Base-by-base conservation (phyloP, 2,797 vertebrate genomes). In the Cirrhinus mrigala region DNA sequence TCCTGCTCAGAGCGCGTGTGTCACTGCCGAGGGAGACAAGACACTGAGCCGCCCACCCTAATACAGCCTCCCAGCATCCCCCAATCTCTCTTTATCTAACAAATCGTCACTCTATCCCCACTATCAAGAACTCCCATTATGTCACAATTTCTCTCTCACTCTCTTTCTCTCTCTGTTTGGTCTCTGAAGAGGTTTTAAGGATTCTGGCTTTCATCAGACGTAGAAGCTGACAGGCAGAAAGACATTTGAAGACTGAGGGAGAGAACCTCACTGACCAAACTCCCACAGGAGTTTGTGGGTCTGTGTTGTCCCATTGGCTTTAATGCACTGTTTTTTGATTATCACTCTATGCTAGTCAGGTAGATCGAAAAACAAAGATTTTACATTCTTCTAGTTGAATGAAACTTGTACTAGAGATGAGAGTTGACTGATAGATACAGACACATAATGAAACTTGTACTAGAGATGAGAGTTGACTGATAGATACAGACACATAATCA, bases 401-500 rank as follows among this genome's bases (percentile, higher is more conserved):
- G 48, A 75, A 20, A 52, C 69, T 75, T 46, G 27, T 18, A 0
- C 70, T 68, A 44, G 48, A 76, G n/a, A n/a, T 50, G 8, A 48
- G 24, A 27, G 18, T 48, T 66, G 11, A n/a, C 22, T 74, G 60
- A 85, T 29, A 75, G 48, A 76, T n/a, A 76, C 18, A 54, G 70
- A 40, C 60, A 81, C 10, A 66, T 56, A 85, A 81, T 81, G n/a
- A n/a, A n/a, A n/a, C n/a, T 75, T 46, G 27, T 18, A 0, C 70
- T 68, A 44, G 48, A 76, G n/a, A n/a, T 50, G 8, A 48, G 24
- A 27, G 18, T 48, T 66, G 11, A n/a, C 22, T 74, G 60, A 85
- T 29, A 75, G 48, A 76, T n/a, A 76, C 18, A 54, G 70, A 40
- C 60, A 81, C 10, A 66, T 56, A 85, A 81, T 81, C 48, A 81